These are phyloP conservation scores for Labroides dimidiatus DNA, from an alignment of 2,797 vertebrate species.

Conservation along the genomic window DNA sequence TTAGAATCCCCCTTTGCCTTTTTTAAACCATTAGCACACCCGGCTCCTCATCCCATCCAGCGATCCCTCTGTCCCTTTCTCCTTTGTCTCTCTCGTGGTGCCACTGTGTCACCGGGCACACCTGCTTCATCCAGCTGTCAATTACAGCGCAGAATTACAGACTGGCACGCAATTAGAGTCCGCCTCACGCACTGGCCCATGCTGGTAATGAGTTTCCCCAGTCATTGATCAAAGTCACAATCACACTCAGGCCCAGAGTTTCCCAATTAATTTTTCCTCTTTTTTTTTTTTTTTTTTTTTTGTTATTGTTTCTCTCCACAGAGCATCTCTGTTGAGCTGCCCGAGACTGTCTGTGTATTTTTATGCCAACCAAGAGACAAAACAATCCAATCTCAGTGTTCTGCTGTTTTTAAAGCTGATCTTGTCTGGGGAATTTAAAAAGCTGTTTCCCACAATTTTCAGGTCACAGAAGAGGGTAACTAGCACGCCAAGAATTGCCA, in stretches of 20 bases:
- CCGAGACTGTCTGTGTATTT: slow-evolving; percentile 57
- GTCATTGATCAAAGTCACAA: slow-evolving; percentile 88
- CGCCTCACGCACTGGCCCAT: slow-evolving; percentile 72
- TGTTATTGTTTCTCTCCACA: slow-evolving; percentile 15
- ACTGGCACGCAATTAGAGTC: slow-evolving; percentile 80
- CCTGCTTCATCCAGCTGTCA: slow-evolving; percentile 86
- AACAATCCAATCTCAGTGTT: slow-evolving; percentile 23
- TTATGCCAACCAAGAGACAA: slow-evolving; percentile 8
- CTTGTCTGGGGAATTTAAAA: slow-evolving; percentile 5
- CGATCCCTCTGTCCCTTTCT: slow-evolving; percentile 58
- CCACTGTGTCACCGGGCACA: slow-evolving; percentile 77
- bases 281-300: neutral
- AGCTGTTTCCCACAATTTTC: slow-evolving; percentile 14
- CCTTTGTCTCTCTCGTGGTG: slow-evolving; percentile 56
- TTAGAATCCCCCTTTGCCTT: slow-evolving; percentile 16
- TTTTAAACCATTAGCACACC: slow-evolving; percentile 24
- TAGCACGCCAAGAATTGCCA: slow-evolving; percentile 1
- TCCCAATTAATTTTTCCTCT: slow-evolving; percentile 76
- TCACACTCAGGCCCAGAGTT: slow-evolving; percentile 74
- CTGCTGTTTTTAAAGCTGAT: neutral
- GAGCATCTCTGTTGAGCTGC: slow-evolving; percentile 51
- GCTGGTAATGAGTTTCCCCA: slow-evolving; percentile 84
- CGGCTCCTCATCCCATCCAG: slow-evolving; percentile 37
- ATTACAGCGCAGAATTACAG: slow-evolving; percentile 79
- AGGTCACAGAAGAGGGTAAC: neutral